Base-by-base conservation (phyloP, 2,888 invertebrate genomes). In the Operophtera brumata region DNA sequence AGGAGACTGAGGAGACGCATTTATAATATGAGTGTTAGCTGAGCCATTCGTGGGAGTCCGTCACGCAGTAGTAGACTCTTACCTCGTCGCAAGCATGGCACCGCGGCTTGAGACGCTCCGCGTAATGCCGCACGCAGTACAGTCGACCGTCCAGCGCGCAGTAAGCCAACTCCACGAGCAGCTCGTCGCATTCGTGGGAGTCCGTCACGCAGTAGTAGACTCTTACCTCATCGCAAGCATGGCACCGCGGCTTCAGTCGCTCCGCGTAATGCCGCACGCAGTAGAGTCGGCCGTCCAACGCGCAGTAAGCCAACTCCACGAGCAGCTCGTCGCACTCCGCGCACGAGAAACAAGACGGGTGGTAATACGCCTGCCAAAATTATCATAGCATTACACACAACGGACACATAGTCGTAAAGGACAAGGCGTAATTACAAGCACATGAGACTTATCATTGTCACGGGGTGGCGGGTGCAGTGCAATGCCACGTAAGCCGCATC, bases 31-130 rank as follows among this genome's bases (percentile, higher is more conserved):
- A n/a, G n/a, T n/a, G n/a, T n/a, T n/a, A n/a, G n/a, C n/a, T n/a
- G n/a, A n/a, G n/a, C n/a, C n/a, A n/a, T n/a, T n/a, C n/a, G n/a
- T n/a, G n/a, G n/a, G n/a, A n/a, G n/a, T n/a, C n/a, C n/a, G n/a
- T n/a, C n/a, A n/a, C n/a, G n/a, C n/a, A n/a, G n/a, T n/a, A n/a
- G n/a, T n/a, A n/a, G n/a, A n/a, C 2, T 7, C 56, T 56, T 35
- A 99, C 99, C 96, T 99, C 99, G 90, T 99, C 99, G 90, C 99
- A 99, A 67, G 97, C 96, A 61, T 97, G 94, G 84, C 99, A 99
- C 71, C 99, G 92, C 11, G 99, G 98, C 84, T 98, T 97, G 78
- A 99, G 92, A 75, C 96, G 93, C 86, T 99, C 99, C 46, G 98
- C 98, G 84, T 98, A 99, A 89, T 99, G 99, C 62, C 98, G 92